Conservation (phyloP, 1,140 invertebrate species). For the Anoplolepis gracilipes region DNA sequence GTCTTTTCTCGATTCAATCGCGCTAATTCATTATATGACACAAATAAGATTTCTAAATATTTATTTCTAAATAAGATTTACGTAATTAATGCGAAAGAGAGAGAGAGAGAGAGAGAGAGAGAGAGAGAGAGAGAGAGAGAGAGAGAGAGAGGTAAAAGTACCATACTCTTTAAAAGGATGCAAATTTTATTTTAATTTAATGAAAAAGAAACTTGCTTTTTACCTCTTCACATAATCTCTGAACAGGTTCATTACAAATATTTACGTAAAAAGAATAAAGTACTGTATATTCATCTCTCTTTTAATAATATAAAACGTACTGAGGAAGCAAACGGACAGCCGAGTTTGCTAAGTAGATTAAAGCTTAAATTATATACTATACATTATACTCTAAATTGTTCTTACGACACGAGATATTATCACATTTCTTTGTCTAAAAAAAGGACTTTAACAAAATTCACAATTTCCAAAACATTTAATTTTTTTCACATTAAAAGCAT, state of each 20-base stretch:
- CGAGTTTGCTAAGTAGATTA: slow-evolving; percentile 30
- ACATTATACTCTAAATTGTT: slow-evolving; percentile 40
- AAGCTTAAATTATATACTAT: slow-evolving; percentile 11
- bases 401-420: slow-evolving; percentile 25
- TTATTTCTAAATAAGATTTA: background rate
- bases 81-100: background rate
- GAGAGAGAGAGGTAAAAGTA: background rate
- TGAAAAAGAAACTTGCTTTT: background rate
- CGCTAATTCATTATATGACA: background rate
- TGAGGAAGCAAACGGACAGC: background rate
- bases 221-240: background rate
- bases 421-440: background rate
- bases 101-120: too few relatives aligned
- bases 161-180: background rate
- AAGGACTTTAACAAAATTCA: background rate
- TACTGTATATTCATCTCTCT: background rate
- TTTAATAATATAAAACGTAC: slow-evolving; percentile 1
- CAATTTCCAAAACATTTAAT: background rate
- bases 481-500: background rate
- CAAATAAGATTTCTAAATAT: background rate
- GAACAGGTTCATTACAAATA: background rate
- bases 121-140: too few relatives aligned
- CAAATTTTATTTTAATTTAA: background rate
- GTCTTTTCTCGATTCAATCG: background rate
- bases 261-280: slow-evolving; percentile 15